Conservation (phyloP, 2,797 vertebrate genomes). For the Sebastolobus altivelis region DNA sequence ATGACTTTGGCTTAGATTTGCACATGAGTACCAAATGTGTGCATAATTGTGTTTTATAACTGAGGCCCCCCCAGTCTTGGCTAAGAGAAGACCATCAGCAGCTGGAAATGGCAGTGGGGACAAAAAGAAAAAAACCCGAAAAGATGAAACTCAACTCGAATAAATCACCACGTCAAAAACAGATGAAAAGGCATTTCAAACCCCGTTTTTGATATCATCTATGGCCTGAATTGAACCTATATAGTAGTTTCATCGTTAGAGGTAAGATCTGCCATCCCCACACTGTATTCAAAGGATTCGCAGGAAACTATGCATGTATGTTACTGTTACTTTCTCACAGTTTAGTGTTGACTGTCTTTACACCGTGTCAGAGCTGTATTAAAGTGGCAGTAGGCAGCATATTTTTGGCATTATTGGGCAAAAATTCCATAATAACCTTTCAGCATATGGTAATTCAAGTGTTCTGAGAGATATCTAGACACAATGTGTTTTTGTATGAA, state of each 20-base stretch:
- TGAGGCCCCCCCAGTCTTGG: neutral
- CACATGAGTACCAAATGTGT: slow-evolving; percentile 7
- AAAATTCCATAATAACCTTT: too few species aligned
- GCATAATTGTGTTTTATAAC: slow-evolving; percentile 22
- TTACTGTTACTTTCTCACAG: neutral
- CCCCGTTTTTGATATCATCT: neutral
- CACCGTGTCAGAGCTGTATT: neutral
- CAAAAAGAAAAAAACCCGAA: neutral
- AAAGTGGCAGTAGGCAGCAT: too few species aligned
- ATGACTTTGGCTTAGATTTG: slow-evolving; percentile 27
- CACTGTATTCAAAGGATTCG: neutral
- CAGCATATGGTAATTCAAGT: too few species aligned
- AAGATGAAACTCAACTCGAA: neutral
- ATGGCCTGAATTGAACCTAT: neutral
- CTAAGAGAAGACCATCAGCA: slow-evolving; percentile 11
- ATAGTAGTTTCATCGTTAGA: neutral
- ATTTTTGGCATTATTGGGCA: too few species aligned
- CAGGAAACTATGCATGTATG: neutral
- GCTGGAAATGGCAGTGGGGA: neutral
- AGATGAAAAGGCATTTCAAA: too few species aligned
- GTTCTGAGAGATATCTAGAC: too few species aligned
- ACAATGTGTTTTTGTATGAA: too few species aligned
- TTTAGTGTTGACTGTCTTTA: neutral
- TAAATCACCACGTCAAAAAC: neutral
- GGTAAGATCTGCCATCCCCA: too few species aligned